Evolutionary conservation across 2,888 invertebrate genomes (phyloP), one percentile per base, ranked within the genome.

Genomic region (Drosophila falleni): DNA sequence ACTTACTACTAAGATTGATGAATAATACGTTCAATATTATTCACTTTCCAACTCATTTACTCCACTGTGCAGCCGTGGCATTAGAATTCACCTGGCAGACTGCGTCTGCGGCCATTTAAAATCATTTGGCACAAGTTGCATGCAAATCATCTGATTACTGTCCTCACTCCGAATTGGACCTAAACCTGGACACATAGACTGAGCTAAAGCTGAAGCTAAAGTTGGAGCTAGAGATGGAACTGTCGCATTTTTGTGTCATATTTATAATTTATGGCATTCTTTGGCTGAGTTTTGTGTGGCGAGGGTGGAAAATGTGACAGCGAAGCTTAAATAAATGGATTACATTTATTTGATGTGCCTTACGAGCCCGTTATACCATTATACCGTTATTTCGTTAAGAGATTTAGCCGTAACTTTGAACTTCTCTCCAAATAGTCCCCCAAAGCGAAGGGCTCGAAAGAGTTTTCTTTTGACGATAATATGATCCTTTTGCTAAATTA

Each of bases 101-200:
- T 16, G 49, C 60, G 46, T 47, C 60, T 42, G 50, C 56, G 67
- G 33, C 62, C 23, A 50, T 59, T 72, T 55, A 41, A 46, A 53
- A 61, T 61, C 56, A 50, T 56, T 72, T 72, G 66, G 60, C 60
- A 61, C 58, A 55, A 58, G 51, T 65, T 62, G 62, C 59, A 69
- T 69, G 72, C 65, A 73, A 75, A 76, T 76, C 55, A 65, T 72
- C 64, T 69, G 60, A 75, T 68, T 72, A 59, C 69, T 54, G 58
- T 55, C 63, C 54, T 47, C 53, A 49, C 56, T 35, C 42, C 35
- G 59, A 31, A 42, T 41, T 16, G 19, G 44, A 37, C 31, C 19
- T 35, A 23, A n/a, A 33, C 35, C 19, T 35, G 31, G 19, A 33
- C 35, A 11, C 11, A 19, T 26, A 35, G 46, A 13, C n/a, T 8